Evolutionary conservation across 2,113 vertebrate genomes (phyloP).

Genomic region (Laterallus jamaicensis): DNA sequence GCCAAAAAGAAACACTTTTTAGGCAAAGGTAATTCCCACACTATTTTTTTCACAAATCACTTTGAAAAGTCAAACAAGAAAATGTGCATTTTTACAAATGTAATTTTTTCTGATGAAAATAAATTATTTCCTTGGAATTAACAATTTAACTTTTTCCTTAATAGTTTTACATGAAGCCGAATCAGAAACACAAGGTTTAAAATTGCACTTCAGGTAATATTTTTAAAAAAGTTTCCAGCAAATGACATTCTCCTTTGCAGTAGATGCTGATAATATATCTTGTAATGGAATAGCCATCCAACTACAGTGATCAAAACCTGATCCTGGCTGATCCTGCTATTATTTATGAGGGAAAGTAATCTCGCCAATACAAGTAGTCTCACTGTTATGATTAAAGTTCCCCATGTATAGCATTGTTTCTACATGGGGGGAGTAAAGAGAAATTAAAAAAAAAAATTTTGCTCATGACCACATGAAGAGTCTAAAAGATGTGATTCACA

Average conservation of each 20-base stretch:
- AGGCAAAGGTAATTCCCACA: neutral
- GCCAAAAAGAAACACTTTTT: neutral
- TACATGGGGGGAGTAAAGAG: neutral
- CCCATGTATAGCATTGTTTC: neutral
- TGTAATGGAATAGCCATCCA: neutral
- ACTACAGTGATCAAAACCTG: neutral
- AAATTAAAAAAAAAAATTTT: neutral
- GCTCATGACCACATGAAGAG: rapidly evolving
- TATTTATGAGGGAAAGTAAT: neutral
- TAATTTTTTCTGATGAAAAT: neutral
- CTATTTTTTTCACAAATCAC: neutral
- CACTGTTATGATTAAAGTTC: neutral
- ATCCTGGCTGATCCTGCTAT: neutral
- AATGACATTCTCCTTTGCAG: neutral
- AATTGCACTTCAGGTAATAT: neutral
- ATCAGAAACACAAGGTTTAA: neutral
- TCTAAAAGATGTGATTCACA: neutral
- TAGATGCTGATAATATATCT: neutral
- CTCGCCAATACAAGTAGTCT: neutral
- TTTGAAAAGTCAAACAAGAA: neutral
- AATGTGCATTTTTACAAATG: neutral
- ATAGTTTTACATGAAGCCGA: neutral
- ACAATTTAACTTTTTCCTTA: neutral
- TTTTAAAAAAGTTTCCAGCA: neutral
- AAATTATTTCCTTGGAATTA: neutral